Base-by-base conservation (phyloP, 2,888 invertebrate species). In the Tipula vernalis region DNA sequence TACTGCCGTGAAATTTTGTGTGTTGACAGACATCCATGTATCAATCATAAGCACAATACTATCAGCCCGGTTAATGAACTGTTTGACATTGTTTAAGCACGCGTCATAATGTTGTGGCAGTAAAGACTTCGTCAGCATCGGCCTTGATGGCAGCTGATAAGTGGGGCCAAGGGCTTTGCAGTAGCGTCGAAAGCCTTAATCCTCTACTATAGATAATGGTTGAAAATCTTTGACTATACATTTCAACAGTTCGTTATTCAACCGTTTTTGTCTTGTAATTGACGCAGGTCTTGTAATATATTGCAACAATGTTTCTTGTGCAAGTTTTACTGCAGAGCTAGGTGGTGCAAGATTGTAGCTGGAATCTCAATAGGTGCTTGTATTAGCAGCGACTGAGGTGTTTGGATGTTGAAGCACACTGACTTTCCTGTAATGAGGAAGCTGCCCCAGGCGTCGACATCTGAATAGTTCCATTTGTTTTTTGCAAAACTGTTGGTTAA, bases 181-280 rank as follows among this genome's bases (percentile, higher is more conserved):
- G n/a, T n/a, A n/a, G n/a, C n/a, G n/a, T n/a, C n/a, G n/a, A n/a
- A n/a, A n/a, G n/a, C n/a, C n/a, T n/a, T n/a, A n/a, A n/a, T 89
- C 89, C 87, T 89, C 89, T 36, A 89, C 90, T 36, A 90, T 88
- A 42, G 88, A 88, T 86, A 90, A 89, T 15, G 89, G 89, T 86
- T 90, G 89, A 87, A 89, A 89, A 87, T 90, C 89, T 86, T 87
- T 87, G 1, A 88, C 88, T 44, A 89, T 89, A 88, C 89, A 88
- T 85, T 87, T 87, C 41, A 89, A 42, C 2, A 28, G 28, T 28
- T 28, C 28, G 28, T 28, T 28, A 28, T 28, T 28, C 28, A 28
- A 28, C 2, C 57, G 8, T 15, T 86, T 86, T 44, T 86, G 86
- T 2, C 18, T 44, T 0, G 44, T 3, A n/a, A 86, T 44, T 15